Evolutionary conservation across 2,888 invertebrate genomes (phyloP).

Genomic region (Atrina japonica): DNA sequence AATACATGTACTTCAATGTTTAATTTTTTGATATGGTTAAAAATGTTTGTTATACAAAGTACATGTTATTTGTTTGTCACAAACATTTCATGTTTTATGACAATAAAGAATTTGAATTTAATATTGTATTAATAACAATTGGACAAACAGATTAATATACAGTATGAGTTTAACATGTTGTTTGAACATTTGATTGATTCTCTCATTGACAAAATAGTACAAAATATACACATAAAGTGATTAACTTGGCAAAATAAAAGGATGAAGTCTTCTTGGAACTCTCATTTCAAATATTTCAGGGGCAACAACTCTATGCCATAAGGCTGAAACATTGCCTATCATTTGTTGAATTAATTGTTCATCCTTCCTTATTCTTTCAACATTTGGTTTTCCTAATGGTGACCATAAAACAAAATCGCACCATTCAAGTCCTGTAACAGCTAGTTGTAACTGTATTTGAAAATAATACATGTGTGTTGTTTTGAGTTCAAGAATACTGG

Average conservation of each 20-base stretch:
- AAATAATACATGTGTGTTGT: constrained; percentile 18
- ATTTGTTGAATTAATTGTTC: constrained; percentile 18
- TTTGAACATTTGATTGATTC: too few species aligned
- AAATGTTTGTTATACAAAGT: too few species aligned
- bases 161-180: too few species aligned
- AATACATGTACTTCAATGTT: too few species aligned
- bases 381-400: constrained; percentile 16
- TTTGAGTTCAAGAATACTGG: too few species aligned
- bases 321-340: constrained; percentile 1
- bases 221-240: not conserved
- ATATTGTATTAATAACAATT: too few species aligned
- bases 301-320: constrained; percentile 15
- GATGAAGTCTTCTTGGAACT: constrained; percentile 17
- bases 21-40: too few species aligned
- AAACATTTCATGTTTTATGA: too few species aligned
- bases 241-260: constrained; percentile 5
- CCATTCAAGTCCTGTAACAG: constrained; percentile 13
- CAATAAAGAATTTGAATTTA: too few species aligned
- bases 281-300: constrained; percentile 30
- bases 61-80: too few species aligned
- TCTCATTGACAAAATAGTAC: too few species aligned
- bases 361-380: constrained; percentile 23
- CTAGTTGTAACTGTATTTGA: constrained; percentile 20
- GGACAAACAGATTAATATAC: too few species aligned
- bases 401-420: constrained; percentile 28